phyloP scores from a whole-genome alignment of 2,797 vertebrate genomes.

The Semaprochilodus insignis region DNA sequence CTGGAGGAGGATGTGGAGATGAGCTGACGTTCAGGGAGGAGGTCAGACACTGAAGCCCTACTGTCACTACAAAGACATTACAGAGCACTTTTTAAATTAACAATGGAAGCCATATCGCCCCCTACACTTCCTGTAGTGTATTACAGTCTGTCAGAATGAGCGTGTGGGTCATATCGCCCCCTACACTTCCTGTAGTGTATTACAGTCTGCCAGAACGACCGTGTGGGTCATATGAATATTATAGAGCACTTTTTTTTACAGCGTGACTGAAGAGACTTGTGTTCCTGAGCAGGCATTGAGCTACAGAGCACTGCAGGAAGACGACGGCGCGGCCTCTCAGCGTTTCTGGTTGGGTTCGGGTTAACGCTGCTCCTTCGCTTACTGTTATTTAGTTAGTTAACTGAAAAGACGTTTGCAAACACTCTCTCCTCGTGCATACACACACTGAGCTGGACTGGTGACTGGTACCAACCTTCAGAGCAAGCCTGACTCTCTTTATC shows the following conservation, averaged over 20 bases:
- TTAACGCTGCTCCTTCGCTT: neutral
- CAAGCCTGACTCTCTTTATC: conserved; percentile 99
- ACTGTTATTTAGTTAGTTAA: conserved; percentile 72
- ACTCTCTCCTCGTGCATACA: conserved; percentile 83
- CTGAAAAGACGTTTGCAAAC: conserved; percentile 87
- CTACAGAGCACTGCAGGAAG: neutral
- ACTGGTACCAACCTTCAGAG: conserved; percentile 99
- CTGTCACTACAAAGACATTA: too few relatives aligned
- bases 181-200: too few relatives aligned
- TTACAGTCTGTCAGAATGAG: too few relatives aligned
- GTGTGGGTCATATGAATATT: too few relatives aligned
- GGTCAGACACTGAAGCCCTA: neutral
- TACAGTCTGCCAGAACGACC: too few relatives aligned
- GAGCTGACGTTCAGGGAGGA: neutral
- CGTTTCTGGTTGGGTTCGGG: neutral
- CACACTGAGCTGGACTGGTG: conserved; percentile 83
- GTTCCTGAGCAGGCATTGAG: neutral
- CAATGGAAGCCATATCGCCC: too few relatives aligned
- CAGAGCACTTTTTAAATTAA: too few relatives aligned
- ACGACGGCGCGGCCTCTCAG: neutral
- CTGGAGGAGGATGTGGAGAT: neutral
- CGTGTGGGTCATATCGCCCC: too few relatives aligned
- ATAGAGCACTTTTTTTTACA: too few relatives aligned
- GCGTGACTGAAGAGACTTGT: too few relatives aligned
- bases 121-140: too few relatives aligned